Conservation (phyloP, 1,140 invertebrate species). For the Calycopis cecrops region DNA sequence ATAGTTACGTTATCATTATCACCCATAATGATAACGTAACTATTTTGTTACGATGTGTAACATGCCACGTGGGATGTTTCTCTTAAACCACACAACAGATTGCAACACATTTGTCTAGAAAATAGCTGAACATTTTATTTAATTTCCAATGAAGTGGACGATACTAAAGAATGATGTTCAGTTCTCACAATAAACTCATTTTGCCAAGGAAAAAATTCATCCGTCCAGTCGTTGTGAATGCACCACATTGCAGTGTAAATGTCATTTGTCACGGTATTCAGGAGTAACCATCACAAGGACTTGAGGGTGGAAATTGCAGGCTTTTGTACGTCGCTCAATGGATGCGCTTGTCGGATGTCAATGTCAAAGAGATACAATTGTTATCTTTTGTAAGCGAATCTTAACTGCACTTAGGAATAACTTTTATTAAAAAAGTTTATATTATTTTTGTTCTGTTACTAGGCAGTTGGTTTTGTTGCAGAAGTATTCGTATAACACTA, state of each 20-base stretch:
- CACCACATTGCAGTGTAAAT: slow-evolving; percentile 8
- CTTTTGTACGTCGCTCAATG: slow-evolving; percentile 12
- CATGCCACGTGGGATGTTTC: too few species aligned
- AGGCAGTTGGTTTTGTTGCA: too few species aligned
- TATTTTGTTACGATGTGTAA: too few species aligned
- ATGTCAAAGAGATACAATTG: not conserved
- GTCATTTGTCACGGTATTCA: slow-evolving; percentile 13
- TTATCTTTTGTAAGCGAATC: not conserved
- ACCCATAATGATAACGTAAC: too few species aligned
- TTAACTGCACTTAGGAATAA: too few species aligned
- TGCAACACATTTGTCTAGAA: too few species aligned
- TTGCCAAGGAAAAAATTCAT: not conserved
- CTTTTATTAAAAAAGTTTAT: too few species aligned
- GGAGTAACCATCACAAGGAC: slow-evolving; percentile 12
- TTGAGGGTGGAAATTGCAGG: slow-evolving; percentile 12
- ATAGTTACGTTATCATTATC: too few species aligned
- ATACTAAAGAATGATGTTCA: not conserved
- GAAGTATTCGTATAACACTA: too few species aligned
- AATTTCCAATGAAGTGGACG: too few species aligned
- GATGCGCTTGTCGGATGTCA: not conserved
- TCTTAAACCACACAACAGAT: too few species aligned
- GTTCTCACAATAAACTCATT: not conserved
- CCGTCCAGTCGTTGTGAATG: slow-evolving; percentile 7
- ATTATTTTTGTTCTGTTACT: too few species aligned
- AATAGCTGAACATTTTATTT: not conserved